Base-by-base conservation (phyloP, 2,113 vertebrate species). In the Syngnathus typhle region DNA sequence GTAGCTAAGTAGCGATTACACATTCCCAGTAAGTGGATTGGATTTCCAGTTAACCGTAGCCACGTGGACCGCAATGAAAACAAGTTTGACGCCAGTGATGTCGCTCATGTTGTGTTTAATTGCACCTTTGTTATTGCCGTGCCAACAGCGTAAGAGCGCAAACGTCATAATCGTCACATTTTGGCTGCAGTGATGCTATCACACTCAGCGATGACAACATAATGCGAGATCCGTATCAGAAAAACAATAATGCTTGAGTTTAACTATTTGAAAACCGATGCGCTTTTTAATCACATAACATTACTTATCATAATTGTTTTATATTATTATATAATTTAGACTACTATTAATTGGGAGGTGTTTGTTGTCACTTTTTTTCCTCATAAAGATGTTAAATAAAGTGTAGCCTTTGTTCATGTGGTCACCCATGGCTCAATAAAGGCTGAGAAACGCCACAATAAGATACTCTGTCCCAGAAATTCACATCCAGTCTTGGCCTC, bases 401-500 rank as follows among this genome's bases (percentile, higher is more conserved):
- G 27, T 32, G 27, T 32, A 32, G 27, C 27, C 27, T 32, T 32
- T 32, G 27, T 32, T 32, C 27, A 32, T 32, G 27, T 32, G 27
- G 27, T 32, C 27, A 32, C 27, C 2, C 27, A 32, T 32, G 27
- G 27, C 27, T 32, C 27, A 56, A 15, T 27, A 36, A 37, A 59
- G 32, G 32, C 16, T 36, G 58, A 4, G 5, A 15, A 5, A 36
- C 15, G 79, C 82, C 82, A 78, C 84, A 79, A 81, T 82, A 68
- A 69, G 66, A 36, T 60, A 72, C 72, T 74, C 44, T 80, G 65
- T 71, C 73, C 38, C 67, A 83, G 68, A 70, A 77, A 82, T 80
- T 74, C 87, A 83, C 77, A 79, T 78, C 70, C 82, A 69, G 77
- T 84, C 73, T 59, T 61, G 64, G 43, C 62, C 44, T 71, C n/a